Conservation (phyloP, 1,140 invertebrate genomes). For the Apis laboriosa region DNA sequence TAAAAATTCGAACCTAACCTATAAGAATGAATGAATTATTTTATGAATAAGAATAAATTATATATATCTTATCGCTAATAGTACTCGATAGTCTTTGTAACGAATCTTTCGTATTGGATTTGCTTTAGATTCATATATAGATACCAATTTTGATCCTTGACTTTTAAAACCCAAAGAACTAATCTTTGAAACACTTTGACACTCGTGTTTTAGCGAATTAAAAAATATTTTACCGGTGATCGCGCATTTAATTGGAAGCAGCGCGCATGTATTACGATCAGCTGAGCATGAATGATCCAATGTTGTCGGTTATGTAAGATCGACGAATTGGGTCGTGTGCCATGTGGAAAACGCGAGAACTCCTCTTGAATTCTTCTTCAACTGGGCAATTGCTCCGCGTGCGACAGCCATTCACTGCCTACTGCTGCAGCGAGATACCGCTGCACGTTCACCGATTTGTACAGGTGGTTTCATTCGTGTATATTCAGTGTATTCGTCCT, state of each 20-base stretch:
- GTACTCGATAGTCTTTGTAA: too few species aligned
- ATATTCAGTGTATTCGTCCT: background rate
- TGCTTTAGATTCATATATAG: too few species aligned
- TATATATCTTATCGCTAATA: too few species aligned
- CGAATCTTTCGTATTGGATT: too few species aligned
- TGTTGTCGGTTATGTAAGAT: slow-evolving; percentile 33
- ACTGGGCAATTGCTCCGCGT: background rate
- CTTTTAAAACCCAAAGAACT: too few species aligned
- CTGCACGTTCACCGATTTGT: background rate
- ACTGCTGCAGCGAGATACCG: background rate
- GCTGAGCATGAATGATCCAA: slow-evolving; percentile 43
- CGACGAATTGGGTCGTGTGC: slow-evolving; percentile 36
- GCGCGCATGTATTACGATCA: slow-evolving; percentile 23
- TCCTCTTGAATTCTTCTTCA: slow-evolving; percentile 21
- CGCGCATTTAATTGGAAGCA: slow-evolving; percentile 3
- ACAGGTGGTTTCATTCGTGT: background rate
- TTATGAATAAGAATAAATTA: too few species aligned
- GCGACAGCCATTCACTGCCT: slow-evolving; percentile 6
- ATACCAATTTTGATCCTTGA: too few species aligned
- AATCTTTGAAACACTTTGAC: too few species aligned
- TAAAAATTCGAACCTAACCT: too few species aligned
- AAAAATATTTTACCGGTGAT: background rate
- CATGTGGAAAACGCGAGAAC: slow-evolving; percentile 31
- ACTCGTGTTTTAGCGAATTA: background rate
- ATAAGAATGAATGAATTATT: too few species aligned